Conservation (phyloP, 2,113 vertebrate species). For the Epinephelus fuscoguttatus region DNA sequence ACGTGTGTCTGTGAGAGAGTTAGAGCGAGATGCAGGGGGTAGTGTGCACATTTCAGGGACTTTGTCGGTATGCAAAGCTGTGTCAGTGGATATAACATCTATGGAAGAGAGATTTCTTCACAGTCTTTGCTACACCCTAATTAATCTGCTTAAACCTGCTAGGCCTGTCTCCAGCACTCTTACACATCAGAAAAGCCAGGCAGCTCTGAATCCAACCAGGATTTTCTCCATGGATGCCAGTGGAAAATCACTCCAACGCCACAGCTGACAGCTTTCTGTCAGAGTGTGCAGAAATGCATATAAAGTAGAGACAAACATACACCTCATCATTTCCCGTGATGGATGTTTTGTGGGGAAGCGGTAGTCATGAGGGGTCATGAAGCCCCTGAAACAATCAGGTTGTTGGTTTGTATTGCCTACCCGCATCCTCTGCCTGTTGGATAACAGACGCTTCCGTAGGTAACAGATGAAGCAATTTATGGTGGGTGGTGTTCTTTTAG, state of each 20-base stretch:
- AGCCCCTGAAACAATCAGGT: conserved; percentile 54
- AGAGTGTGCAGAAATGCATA: conserved; percentile 68
- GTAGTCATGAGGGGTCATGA: conserved; percentile 59
- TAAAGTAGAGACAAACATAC: conserved; percentile 60
- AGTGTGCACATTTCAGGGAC: conserved; percentile 62
- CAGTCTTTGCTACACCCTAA: conserved; percentile 80
- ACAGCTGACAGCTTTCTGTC: conserved; percentile 79
- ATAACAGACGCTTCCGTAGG: conserved; percentile 32
- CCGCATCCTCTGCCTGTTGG: conserved; percentile 40
- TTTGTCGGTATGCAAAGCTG: conserved; percentile 72
- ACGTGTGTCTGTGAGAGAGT: conserved; percentile 12
- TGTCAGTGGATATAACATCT: conserved; percentile 79
- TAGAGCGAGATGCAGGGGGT: conserved; percentile 43
- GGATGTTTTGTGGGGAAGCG: conserved; percentile 50
- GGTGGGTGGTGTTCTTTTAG: conserved; percentile 59
- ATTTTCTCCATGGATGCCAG: conserved; percentile 80
- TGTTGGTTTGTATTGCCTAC: conserved; percentile 51
- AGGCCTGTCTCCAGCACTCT: conserved; percentile 77
- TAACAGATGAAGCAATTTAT: conserved; percentile 58
- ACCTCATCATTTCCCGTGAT: conserved; percentile 68
- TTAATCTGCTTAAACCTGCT: conserved; percentile 83
- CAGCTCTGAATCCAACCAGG: conserved; percentile 73
- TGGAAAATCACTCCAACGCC: conserved; percentile 71
- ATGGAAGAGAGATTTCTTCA: conserved; percentile 76
- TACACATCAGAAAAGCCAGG: conserved; percentile 74